Percentiles rank a stretch among this genome's conserved stretches.
Evolutionary conservation across 2,888 invertebrate genomes (phyloP).

Genomic region (Pollenia angustigena): DNA sequence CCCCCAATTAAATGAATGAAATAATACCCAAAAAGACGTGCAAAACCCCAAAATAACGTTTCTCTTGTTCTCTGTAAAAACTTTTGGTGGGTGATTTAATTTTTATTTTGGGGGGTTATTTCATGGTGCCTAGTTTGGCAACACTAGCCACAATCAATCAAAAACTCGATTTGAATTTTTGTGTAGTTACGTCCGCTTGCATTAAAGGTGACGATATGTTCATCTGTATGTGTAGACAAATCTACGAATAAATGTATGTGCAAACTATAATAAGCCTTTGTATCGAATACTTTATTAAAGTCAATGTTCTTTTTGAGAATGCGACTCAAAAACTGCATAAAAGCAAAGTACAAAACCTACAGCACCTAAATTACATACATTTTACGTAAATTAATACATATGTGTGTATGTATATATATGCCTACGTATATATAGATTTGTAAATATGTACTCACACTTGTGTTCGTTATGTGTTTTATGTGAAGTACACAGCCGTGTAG

Average conservation of each 20-base stretch:
- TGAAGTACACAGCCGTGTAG: slow-evolving; percentile 42
- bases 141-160: no score
- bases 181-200: no score
- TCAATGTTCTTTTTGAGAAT: slow-evolving; percentile 64
- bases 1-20: no score
- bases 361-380: background rate
- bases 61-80: no score
- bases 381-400: no score
- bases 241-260: background rate
- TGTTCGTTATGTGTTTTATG: slow-evolving; percentile 39
- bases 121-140: no score
- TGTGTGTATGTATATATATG: slow-evolving; percentile 4
- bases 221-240: background rate
- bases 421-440: slow-evolving; percentile 31
- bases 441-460: slow-evolving; percentile 19
- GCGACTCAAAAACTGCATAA: slow-evolving; percentile 62
- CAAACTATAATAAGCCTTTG: slow-evolving; percentile 55
- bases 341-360: slow-evolving; percentile 9
- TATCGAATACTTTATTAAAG: slow-evolving; percentile 68
- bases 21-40: no score
- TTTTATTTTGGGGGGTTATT: no score
- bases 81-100: no score
- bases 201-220: background rate
- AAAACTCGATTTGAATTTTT: no score
- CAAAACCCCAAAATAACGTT: no score